phyloP scores from a whole-genome alignment of 2,888 invertebrate genomes.

The Epinotia demarniana region DNA sequence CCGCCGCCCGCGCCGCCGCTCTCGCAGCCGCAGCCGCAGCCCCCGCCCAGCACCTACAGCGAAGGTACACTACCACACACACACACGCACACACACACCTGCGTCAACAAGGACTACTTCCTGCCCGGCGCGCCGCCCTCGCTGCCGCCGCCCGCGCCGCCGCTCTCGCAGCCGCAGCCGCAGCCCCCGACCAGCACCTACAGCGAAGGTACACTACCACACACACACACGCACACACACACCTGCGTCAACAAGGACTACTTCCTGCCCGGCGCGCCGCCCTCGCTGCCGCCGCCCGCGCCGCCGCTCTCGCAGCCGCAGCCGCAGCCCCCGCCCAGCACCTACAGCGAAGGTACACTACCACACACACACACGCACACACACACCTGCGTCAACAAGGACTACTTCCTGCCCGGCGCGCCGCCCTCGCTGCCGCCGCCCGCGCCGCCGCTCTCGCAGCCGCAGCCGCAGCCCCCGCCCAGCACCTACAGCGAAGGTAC shows the following conservation, averaged over 20 bases:
- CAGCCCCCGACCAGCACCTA: conserved; percentile 70
- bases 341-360: conserved; percentile 59
- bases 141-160: conserved; percentile 61
- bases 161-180: conserved; percentile 62
- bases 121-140: conserved; percentile 85
- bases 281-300: conserved; percentile 60
- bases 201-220: conserved; percentile 53
- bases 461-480: conserved; percentile 68
- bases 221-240: conserved; percentile 41
- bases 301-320: conserved; percentile 63
- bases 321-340: conserved; percentile 68
- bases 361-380: too few species aligned
- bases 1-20: conserved; percentile 63
- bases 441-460: conserved; percentile 61
- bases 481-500: conserved; percentile 63
- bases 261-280: conserved; percentile 87
- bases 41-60: conserved; percentile 69
- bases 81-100: conserved; percentile 87
- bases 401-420: conserved; percentile 88
- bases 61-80: conserved; percentile 50
- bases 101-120: conserved; percentile 96
- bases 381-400: conserved; percentile 99
- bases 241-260: conserved; percentile 98
- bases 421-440: conserved; percentile 63
- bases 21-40: conserved; percentile 62